Percentiles rank a stretch among this genome's conserved stretches.
These are phyloP conservation scores for Euglossa dilemma DNA, from an alignment of 1,140 invertebrate genomes.

Conservation along the genomic window DNA sequence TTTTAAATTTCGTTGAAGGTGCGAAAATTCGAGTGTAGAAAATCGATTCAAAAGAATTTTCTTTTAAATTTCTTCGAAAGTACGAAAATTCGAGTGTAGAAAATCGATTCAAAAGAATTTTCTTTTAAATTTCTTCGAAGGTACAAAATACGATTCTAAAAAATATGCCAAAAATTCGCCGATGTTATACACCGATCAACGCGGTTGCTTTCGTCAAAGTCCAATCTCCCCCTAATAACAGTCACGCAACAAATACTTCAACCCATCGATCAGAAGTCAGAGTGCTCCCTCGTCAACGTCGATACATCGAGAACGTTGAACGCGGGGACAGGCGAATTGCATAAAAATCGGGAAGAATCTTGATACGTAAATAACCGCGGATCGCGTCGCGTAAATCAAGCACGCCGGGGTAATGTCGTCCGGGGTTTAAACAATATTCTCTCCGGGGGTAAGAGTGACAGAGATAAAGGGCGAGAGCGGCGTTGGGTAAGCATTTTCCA, in stretches of 20 bases:
- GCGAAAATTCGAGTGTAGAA: too few species aligned
- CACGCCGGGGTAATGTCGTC: slow-evolving; percentile 10
- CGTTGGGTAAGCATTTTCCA: slow-evolving; percentile 58
- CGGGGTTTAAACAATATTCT: slow-evolving; percentile 66
- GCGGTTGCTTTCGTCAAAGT: neutral
- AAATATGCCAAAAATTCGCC: too few species aligned
- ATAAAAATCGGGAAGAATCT: slow-evolving; percentile 20
- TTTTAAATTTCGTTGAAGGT: too few species aligned
- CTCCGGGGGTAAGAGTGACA: slow-evolving; percentile 56
- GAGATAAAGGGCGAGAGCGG: slow-evolving; percentile 60
- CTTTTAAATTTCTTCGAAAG: too few species aligned
- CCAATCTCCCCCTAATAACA: neutral
- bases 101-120: too few species aligned
- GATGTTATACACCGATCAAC: neutral
- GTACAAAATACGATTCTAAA: too few species aligned
- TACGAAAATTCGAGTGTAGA: too few species aligned
- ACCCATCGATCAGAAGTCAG: slow-evolving; percentile 1
- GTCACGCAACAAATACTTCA: neutral
- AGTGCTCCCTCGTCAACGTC: neutral
- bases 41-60: too few species aligned
- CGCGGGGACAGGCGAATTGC: neutral
- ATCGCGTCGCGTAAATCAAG: slow-evolving; percentile 55
- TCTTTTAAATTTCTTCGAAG: too few species aligned
- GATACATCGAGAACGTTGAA: neutral
- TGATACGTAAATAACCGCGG: slow-evolving; percentile 60